A percentile compares a stretch with the other conserved stretches of the same genome.
Evolutionary conservation across 2,797 vertebrate genomes (phyloP).

Genomic region (Brachyalestes nurse): DNA sequence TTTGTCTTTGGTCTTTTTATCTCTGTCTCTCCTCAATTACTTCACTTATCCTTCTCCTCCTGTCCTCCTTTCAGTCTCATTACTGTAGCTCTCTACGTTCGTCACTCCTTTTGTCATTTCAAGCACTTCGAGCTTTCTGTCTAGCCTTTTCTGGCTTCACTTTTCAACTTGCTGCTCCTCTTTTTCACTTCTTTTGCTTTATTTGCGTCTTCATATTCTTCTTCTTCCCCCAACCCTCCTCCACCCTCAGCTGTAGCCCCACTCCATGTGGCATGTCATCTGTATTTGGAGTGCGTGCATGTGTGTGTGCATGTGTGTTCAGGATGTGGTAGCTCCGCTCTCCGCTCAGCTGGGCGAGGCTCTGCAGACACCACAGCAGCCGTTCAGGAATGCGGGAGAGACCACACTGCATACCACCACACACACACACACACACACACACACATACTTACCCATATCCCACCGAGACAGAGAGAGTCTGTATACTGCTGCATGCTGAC

Average conservation of each 20-base stretch:
- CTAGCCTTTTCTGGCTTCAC: not conserved
- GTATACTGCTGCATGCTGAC: not conserved
- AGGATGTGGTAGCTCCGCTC: slow-evolving; percentile 27
- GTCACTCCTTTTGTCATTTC: not conserved
- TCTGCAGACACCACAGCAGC: slow-evolving; percentile 41
- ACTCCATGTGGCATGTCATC: not conserved
- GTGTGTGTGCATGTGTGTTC: slow-evolving; percentile 1
- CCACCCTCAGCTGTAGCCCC: not conserved
- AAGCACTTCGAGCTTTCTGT: not conserved
- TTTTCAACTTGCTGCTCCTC: not conserved
- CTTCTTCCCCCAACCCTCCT: not conserved
- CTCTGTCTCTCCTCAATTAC: not conserved
- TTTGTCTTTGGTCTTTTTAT: not conserved
- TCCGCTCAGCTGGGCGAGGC: slow-evolving; percentile 26
- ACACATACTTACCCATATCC: slow-evolving; percentile 4
- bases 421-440: slow-evolving; percentile 6
- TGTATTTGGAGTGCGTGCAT: not conserved
- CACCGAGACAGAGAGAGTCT: not conserved
- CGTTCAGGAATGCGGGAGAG: slow-evolving; percentile 28
- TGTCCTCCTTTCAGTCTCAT: not conserved
- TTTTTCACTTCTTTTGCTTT: not conserved
- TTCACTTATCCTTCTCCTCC: not conserved
- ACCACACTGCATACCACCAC: slow-evolving; percentile 28
- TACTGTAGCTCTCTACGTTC: not conserved
- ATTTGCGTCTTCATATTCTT: not conserved